Conservation (phyloP, 1,140 invertebrate species). For the Diorhabda carinulata region DNA sequence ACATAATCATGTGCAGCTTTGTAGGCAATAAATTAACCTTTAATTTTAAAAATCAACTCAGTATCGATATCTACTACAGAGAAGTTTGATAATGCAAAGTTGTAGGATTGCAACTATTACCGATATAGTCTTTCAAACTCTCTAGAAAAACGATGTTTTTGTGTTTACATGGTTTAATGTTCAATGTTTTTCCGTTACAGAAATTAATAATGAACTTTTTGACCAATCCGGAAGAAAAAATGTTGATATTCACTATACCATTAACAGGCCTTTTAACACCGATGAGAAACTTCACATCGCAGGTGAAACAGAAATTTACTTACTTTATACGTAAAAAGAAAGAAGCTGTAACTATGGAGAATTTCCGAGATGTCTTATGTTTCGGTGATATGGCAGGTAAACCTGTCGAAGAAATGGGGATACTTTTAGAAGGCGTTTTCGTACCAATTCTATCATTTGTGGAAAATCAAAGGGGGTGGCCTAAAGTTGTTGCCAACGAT, state of each 20-base stretch:
- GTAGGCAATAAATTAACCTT: too few species aligned
- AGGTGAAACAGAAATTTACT: constrained; percentile 55
- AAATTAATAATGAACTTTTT: constrained; percentile 61
- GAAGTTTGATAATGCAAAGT: too few species aligned
- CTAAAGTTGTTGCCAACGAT: constrained; percentile 69
- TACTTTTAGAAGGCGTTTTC: constrained; percentile 73
- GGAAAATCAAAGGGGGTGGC: constrained; percentile 71
- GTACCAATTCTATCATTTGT: constrained; percentile 67
- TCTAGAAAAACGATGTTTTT: too few species aligned
- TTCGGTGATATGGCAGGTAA: constrained; percentile 76
- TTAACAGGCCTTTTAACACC: constrained; percentile 49
- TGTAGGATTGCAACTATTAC: too few species aligned
- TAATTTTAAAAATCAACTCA: too few species aligned
- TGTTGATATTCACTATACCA: constrained; percentile 55
- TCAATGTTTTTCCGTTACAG: constrained; percentile 40
- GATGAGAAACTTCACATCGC: constrained; percentile 39
- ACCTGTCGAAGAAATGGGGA: constrained; percentile 72
- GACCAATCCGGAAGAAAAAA: constrained; percentile 52
- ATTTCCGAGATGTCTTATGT: constrained; percentile 59
- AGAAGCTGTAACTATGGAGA: constrained; percentile 55
- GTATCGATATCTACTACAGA: too few species aligned
- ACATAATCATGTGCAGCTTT: too few species aligned
- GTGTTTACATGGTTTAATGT: too few species aligned
- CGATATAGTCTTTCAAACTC: too few species aligned
- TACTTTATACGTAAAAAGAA: constrained; percentile 64